Evolutionary conservation across 2,888 invertebrate species (phyloP).

Genomic region (Drosophila falleni): DNA sequence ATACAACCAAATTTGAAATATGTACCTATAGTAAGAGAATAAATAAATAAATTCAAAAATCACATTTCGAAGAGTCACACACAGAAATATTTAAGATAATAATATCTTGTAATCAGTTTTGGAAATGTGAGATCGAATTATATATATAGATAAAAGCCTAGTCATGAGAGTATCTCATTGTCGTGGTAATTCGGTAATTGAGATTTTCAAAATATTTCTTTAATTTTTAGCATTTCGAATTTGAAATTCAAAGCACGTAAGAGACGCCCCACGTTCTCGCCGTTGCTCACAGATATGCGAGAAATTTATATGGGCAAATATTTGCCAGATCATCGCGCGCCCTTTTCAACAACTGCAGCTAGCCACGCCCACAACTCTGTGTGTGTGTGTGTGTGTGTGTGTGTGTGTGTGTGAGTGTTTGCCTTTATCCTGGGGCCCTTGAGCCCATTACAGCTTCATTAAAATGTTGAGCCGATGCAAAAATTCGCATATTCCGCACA

Average conservation of each 20-base stretch:
- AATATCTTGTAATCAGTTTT: too few species aligned
- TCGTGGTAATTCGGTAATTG: constrained; percentile 24
- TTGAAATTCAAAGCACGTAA: constrained; percentile 64
- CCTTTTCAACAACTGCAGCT: constrained; percentile 36
- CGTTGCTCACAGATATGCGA: constrained; percentile 55
- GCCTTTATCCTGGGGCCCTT: constrained; percentile 13
- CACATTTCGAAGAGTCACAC: too few species aligned
- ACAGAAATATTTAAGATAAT: too few species aligned
- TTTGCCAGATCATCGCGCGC: constrained; percentile 48
- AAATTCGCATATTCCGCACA: constrained; percentile 60
- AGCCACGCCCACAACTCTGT: constrained; percentile 28
- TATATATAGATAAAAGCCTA: not conserved
- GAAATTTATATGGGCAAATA: constrained; percentile 75
- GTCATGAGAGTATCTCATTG: constrained; percentile 7
- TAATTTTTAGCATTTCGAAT: constrained; percentile 20
- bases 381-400: not conserved
- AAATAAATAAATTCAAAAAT: too few species aligned
- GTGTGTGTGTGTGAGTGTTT: not conserved
- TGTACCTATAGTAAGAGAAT: too few species aligned
- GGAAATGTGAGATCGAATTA: not conserved
- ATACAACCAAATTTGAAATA: too few species aligned
- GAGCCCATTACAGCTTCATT: constrained; percentile 72
- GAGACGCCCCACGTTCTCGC: constrained; percentile 47
- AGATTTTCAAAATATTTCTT: constrained; percentile 30
- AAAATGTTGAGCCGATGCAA: constrained; percentile 51